Evolutionary conservation across 2,888 invertebrate species (phyloP), one percentile per base, ranked within the genome.

Genomic region (Ochlodes sylvanus): DNA sequence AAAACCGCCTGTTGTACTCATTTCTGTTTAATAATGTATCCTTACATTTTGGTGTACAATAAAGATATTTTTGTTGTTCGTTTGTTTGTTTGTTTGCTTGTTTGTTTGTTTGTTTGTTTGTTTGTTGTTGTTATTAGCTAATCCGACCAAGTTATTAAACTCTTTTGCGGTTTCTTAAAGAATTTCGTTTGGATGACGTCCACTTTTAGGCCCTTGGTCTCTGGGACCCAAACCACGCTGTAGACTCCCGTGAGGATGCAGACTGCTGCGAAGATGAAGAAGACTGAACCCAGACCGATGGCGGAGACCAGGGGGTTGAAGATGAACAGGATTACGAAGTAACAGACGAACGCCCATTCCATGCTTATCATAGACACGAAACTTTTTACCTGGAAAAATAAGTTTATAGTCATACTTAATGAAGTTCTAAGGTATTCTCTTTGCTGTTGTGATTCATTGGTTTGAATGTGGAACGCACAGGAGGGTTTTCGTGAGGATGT

Each of bases 291-390:
- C 41, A 88, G 73, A 0, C 88, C 88, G 1, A 88, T 75, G 1
- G 78, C 75, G 0, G 74, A 70, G 2, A 86, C 80, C 32, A 88
- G 73, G 0, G 88, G 87, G 44, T 83, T 85, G 78, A 86, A 88
- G 65, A 85, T 80, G 74, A 85, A 83, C 3, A 89, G 80, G 17
- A 86, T 77, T 0, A 85, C 55, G 57, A 84, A 88, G 73, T 82
- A 84, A 77, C 85, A 84, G 7, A 88, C 69, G 81, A 87, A 88
- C 0, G 78, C 74, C 84, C 85, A 87, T 61, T 89, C 87, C 0
- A 86, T 66, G 0, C 84, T 76, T 19, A 87, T 34, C 83, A 85
- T 85, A 6, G 82, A 78, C 41, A 83, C 75, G 41, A 84, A 73
- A 64, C 85, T 86, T 52, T 83, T 85, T 0, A 89, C 77, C 88